Evolutionary conservation across 2,113 vertebrate genomes (phyloP).

Genomic region (Pipa parva): DNA sequence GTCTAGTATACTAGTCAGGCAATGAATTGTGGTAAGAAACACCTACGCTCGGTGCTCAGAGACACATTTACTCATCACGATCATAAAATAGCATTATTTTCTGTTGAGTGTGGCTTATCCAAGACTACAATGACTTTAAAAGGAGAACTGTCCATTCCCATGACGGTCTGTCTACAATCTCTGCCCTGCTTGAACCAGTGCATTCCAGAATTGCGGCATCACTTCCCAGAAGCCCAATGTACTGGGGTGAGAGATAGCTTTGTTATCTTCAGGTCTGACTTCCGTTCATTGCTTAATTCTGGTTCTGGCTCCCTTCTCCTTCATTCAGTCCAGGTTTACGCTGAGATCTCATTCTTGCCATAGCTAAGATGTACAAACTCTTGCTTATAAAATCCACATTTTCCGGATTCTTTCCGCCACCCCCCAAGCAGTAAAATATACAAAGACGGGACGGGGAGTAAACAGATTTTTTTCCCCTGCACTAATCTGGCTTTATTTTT

Average conservation of each 20-base stretch:
- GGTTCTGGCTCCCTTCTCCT: conserved; percentile 18
- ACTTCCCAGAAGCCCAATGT: conserved; percentile 8
- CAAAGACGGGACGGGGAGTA: conserved; percentile 32
- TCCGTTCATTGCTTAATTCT: conserved; percentile 28
- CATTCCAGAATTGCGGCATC: conserved; percentile 22
- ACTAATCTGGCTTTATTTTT: conserved; percentile 35
- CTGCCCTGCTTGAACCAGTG: background rate
- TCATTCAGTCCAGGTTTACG: conserved; percentile 16
- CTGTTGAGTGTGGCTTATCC: background rate
- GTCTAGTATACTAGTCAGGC: too few relatives aligned
- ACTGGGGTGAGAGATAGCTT: conserved; percentile 10
- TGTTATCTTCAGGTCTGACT: conserved; percentile 16
- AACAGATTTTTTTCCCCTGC: conserved; percentile 18
- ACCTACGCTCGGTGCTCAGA: background rate
- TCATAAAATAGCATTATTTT: background rate
- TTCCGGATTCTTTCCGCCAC: conserved; percentile 33
- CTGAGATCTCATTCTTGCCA: conserved; percentile 35
- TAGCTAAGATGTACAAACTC: conserved; percentile 34
- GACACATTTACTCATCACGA: background rate
- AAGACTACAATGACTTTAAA: conserved; percentile 28
- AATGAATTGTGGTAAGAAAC: too few relatives aligned
- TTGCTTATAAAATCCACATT: conserved; percentile 41
- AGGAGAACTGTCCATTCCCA: conserved; percentile 14
- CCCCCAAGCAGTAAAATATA: conserved; percentile 33
- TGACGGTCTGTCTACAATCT: conserved; percentile 9